Evolutionary conservation across 2,797 vertebrate species (phyloP).

Genomic region (Peromyscus aztecus): DNA sequence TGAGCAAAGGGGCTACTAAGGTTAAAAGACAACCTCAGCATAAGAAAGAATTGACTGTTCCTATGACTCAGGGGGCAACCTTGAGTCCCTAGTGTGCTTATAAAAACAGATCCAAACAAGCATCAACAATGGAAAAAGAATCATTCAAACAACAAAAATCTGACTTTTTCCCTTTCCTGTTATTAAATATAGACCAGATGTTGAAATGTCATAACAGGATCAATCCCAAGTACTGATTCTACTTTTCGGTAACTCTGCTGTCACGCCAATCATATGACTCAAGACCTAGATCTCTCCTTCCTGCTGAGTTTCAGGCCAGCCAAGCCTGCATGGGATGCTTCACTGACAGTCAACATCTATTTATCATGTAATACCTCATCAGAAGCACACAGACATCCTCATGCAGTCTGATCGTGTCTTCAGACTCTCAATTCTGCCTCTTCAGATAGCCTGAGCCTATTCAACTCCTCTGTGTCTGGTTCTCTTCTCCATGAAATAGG

Average conservation of each 20-base stretch:
- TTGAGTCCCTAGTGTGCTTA: not conserved
- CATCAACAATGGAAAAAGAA: slow-evolving; percentile 6
- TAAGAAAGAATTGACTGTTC: slow-evolving; percentile 56
- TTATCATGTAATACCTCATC: slow-evolving; percentile 7
- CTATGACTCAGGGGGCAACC: not conserved
- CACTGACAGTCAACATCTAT: not conserved
- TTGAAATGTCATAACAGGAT: slow-evolving; percentile 45
- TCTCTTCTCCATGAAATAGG: not conserved
- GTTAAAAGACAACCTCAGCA: slow-evolving; percentile 7
- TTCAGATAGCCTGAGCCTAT: not conserved
- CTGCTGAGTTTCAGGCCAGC: not conserved
- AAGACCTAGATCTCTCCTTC: not conserved
- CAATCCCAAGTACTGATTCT: not conserved
- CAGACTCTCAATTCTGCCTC: not conserved
- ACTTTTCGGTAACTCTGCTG: not conserved
- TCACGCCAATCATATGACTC: not conserved
- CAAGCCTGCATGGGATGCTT: not conserved
- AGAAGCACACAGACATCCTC: not conserved
- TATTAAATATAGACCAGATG: slow-evolving; percentile 31
- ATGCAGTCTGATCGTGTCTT: not conserved
- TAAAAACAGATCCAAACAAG: not conserved
- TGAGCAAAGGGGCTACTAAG: slow-evolving; percentile 39
- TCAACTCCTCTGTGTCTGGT: not conserved
- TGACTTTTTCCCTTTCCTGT: not conserved
- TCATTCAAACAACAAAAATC: not conserved